Evolutionary conservation across 2,888 invertebrate species (phyloP).

Genomic region (Metacarcinus magister): DNA sequence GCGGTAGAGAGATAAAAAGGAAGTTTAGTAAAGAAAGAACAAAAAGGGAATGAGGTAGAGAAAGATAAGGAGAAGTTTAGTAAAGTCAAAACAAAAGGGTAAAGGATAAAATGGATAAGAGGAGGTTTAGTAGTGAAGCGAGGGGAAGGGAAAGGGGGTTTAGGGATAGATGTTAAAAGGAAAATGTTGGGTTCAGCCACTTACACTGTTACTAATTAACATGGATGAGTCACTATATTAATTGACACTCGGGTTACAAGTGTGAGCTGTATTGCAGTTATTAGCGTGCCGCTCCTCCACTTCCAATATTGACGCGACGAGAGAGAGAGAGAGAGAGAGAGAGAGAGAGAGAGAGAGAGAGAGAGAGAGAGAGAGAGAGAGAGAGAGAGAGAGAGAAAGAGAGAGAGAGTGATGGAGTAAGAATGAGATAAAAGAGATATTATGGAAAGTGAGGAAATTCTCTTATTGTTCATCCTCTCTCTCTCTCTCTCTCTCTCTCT

Average conservation of each 20-base stretch:
- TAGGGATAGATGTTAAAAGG: background rate
- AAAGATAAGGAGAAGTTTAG: background rate
- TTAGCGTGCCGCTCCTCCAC: too few relatives aligned
- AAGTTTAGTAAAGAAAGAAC: background rate
- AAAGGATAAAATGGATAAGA: background rate
- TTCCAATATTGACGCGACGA: too few relatives aligned
- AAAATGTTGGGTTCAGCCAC: too few relatives aligned
- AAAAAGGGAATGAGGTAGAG: background rate
- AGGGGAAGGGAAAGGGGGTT: background rate
- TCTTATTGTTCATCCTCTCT: background rate
- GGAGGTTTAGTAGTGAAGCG: background rate
- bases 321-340: too few relatives aligned
- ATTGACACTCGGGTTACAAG: too few relatives aligned
- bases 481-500: conserved; percentile 2
- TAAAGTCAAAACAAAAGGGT: background rate
- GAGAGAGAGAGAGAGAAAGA: too few relatives aligned
- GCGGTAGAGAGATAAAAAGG: background rate
- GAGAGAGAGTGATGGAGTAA: too few relatives aligned
- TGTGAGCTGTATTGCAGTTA: too few relatives aligned
- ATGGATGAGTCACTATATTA: too few relatives aligned
- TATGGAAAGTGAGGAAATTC: background rate
- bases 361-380: too few relatives aligned
- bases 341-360: too few relatives aligned
- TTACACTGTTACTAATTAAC: too few relatives aligned
- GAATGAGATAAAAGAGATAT: background rate